phyloP scores from a whole-genome alignment of 2,888 invertebrate species.

The Tipula confusa region DNA sequence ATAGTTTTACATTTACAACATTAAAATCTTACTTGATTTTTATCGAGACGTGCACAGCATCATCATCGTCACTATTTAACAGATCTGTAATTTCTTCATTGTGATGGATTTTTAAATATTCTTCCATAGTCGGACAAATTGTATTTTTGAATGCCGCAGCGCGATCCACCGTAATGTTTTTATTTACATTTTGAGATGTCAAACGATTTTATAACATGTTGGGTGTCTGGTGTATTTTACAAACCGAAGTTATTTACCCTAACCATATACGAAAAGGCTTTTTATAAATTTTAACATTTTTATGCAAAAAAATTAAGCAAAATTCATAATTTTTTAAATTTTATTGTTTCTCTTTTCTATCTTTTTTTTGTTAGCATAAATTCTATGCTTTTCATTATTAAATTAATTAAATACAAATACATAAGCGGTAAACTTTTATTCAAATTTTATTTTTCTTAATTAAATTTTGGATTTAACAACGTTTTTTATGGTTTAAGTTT shows the following conservation, averaged over 20 bases:
- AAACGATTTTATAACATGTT: background rate
- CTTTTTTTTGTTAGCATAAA: background rate
- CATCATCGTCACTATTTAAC: constrained; percentile 55
- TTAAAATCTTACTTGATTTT: constrained; percentile 62
- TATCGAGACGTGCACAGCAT: constrained; percentile 60
- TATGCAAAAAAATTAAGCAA: background rate
- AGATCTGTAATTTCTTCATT: constrained; percentile 58
- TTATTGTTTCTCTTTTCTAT: background rate
- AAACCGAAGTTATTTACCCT: background rate
- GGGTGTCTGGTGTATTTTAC: background rate
- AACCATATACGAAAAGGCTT: background rate
- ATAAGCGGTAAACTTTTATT: constrained; percentile 3
- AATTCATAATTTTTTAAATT: background rate
- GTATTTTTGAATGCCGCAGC: too few species aligned
- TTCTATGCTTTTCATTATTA: background rate
- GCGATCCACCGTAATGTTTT: background rate
- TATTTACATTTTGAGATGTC: background rate
- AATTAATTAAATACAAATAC: constrained; percentile 14
- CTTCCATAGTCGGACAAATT: constrained; percentile 40
- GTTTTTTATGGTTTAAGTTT: background rate
- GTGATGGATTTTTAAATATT: constrained; percentile 60
- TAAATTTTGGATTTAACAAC: constrained; percentile 14
- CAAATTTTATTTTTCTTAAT: background rate
- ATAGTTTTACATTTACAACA: background rate
- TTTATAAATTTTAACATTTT: background rate